A percentile compares a stretch with the other conserved stretches of the same genome.
These are phyloP conservation scores for Tupiocoris notatus DNA, from an alignment of 2,888 invertebrate species.

Conservation along the genomic window DNA sequence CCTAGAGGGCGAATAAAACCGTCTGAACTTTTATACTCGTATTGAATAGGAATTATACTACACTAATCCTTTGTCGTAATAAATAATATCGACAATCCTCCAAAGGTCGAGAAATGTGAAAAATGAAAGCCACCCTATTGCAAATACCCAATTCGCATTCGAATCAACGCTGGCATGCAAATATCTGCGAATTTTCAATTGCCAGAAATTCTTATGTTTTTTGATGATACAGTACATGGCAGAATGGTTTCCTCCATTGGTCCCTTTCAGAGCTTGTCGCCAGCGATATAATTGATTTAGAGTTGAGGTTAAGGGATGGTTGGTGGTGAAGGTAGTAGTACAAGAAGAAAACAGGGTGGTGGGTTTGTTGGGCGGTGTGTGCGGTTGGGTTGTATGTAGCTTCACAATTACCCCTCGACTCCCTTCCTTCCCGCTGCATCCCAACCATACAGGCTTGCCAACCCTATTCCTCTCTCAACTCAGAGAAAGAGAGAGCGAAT, in stretches of 20 bases:
- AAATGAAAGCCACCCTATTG: no score
- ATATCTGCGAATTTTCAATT: no score
- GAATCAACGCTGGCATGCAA: no score
- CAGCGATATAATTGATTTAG: constrained; percentile 42
- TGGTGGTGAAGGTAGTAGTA: neutral
- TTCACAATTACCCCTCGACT: constrained; percentile 35
- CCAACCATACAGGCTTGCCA: constrained; percentile 1
- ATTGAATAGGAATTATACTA: no score
- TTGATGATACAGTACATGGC: neutral
- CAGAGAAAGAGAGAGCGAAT: neutral
- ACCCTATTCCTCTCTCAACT: neutral
- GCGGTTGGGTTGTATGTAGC: constrained; percentile 34
- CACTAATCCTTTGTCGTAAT: no score
- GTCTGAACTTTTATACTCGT: constrained; percentile 23
- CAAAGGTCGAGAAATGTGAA: no score
- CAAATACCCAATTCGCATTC: no score
- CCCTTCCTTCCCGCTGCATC: neutral
- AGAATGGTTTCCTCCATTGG: neutral
- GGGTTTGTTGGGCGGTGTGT: constrained; percentile 1
- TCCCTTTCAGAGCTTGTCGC: constrained; percentile 33
- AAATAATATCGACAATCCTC: no score
- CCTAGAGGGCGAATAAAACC: no score
- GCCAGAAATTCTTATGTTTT: no score
- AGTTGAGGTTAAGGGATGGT: constrained; percentile 33
- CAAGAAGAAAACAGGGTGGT: neutral